Evolutionary conservation across 2,797 vertebrate genomes (phyloP).

Genomic region (Scyliorhinus canicula): DNA sequence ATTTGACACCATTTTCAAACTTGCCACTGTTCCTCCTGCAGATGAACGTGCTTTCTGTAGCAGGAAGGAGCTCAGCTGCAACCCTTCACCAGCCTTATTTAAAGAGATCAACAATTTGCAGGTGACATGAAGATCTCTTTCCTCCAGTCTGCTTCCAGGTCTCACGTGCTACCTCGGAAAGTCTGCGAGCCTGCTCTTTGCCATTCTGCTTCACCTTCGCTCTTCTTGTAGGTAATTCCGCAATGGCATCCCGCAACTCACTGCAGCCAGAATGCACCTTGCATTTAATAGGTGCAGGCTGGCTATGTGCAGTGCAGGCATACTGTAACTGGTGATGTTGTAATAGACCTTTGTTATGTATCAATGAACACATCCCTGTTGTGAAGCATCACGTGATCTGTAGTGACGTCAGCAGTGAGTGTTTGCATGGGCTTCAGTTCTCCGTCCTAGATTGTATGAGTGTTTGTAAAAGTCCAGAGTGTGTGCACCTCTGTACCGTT

Average conservation of each 20-base stretch:
- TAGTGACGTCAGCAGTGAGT: too few species aligned
- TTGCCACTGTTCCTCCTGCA: background rate
- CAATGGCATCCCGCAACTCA: background rate
- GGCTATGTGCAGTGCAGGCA: background rate
- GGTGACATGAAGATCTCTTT: background rate
- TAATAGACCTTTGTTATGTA: too few species aligned
- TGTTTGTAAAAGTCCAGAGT: too few species aligned
- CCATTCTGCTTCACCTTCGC: background rate
- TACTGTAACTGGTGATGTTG: background rate
- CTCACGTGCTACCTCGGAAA: background rate
- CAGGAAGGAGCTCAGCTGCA: background rate
- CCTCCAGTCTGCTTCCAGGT: background rate
- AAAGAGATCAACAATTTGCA: background rate
- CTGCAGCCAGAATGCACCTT: background rate
- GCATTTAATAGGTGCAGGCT: background rate
- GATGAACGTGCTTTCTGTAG: background rate
- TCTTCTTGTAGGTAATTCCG: background rate
- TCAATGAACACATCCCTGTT: too few species aligned
- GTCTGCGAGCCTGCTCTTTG: background rate
- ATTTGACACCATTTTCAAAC: background rate
- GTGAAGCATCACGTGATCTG: too few species aligned
- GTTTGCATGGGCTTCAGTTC: too few species aligned
- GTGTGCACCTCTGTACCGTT: too few species aligned
- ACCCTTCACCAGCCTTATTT: background rate
- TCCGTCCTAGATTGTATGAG: too few species aligned